Percentiles rank a stretch among this genome's conserved stretches.
phyloP scores from a whole-genome alignment of 1,140 invertebrate species.

The Probaryconus sp. region DNA sequence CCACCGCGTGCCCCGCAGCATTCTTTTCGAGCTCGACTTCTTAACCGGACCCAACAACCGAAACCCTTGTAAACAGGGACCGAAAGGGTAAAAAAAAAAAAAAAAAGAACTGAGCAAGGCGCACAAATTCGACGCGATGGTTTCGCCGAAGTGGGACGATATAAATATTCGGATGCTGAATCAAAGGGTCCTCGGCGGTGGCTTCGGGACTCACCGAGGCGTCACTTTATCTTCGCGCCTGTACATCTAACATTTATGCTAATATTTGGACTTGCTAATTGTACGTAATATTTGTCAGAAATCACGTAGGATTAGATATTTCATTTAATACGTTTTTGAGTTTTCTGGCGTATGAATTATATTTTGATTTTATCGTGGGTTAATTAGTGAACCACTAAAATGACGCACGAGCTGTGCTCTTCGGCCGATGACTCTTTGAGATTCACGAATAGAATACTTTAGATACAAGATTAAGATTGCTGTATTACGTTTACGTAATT shows the following conservation, averaged over 20 bases:
- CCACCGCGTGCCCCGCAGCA: slow-evolving; percentile 21
- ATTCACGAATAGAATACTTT: no score
- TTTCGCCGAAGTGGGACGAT: slow-evolving; percentile 60
- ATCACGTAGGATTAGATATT: slow-evolving; percentile 15
- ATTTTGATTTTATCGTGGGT: not conserved
- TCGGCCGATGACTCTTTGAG: no score
- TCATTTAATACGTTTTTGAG: no score
- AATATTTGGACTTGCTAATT: slow-evolving; percentile 40
- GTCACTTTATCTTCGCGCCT: slow-evolving; percentile 32
- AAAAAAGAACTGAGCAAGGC: slow-evolving; percentile 11
- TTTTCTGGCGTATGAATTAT: no score
- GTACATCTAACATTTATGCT: slow-evolving; percentile 53
- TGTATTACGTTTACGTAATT: no score
- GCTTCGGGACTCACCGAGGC: not conserved
- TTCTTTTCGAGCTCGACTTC: slow-evolving; percentile 54
- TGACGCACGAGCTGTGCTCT: no score
- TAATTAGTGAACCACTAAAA: no score
- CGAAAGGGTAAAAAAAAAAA: slow-evolving; percentile 51
- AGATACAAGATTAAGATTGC: no score
- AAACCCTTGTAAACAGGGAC: slow-evolving; percentile 59
- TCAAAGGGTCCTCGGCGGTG: slow-evolving; percentile 11
- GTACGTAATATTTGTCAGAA: not conserved
- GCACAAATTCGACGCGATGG: slow-evolving; percentile 51
- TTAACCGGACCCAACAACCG: slow-evolving; percentile 58
- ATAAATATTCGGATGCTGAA: slow-evolving; percentile 64